Percentiles rank a stretch among this genome's conserved stretches.
These are phyloP conservation scores for Mungos mungo DNA, from an alignment of 2,113 vertebrate species.

Conservation along the genomic window DNA sequence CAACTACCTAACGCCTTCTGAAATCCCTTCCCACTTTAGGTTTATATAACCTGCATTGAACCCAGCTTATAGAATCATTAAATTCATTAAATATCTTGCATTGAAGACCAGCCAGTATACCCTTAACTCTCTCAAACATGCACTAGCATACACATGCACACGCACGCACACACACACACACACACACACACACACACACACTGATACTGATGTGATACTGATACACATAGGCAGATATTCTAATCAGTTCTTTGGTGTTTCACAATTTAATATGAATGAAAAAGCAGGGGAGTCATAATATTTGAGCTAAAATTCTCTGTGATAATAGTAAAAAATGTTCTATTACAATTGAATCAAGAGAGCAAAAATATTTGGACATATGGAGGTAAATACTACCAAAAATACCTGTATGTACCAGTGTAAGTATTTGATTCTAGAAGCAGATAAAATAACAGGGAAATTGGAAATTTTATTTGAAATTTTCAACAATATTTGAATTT, in stretches of 20 bases:
- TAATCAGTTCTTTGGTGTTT: background rate
- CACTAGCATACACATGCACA: too few relatives aligned
- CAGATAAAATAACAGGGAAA: background rate
- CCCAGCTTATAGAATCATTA: background rate
- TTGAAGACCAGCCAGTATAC: background rate
- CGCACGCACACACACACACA: background rate
- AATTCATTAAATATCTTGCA: background rate
- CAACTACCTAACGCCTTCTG: background rate
- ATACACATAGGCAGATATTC: background rate
- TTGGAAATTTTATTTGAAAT: background rate
- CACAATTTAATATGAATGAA: background rate
- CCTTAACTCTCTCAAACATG: background rate
- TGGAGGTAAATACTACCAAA: background rate
- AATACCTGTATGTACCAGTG: background rate
- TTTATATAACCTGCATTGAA: background rate
- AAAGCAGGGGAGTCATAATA: background rate
- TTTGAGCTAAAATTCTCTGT: background rate
- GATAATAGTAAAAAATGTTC: background rate
- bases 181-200: background rate
- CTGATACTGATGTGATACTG: too few relatives aligned
- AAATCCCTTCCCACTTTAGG: background rate
- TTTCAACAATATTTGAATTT: background rate
- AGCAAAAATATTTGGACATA: background rate
- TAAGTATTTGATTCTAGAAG: background rate
- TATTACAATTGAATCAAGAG: background rate